Base-by-base conservation (phyloP, 2,113 vertebrate species). In the Lophotis ruficrista region DNA sequence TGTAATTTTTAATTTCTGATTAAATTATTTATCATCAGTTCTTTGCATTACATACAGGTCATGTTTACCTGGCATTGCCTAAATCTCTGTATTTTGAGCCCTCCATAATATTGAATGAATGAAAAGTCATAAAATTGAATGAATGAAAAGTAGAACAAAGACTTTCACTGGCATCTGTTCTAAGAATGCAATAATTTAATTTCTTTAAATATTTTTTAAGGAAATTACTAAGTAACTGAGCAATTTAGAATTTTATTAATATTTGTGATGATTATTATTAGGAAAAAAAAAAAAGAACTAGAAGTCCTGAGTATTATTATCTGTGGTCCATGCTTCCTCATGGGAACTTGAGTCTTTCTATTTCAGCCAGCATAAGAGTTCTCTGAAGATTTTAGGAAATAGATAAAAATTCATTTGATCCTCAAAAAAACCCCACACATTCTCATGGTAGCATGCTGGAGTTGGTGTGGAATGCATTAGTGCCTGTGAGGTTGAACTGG, bases 341-440 rank as follows among this genome's bases (percentile, higher is more conserved):
- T 51, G 58, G 62, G 47, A 91, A 35, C 30, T 27, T 7, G 31
- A 72, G 28, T 70, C 43, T 91, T 94, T 80, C 14, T 85, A 9
- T 81, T 77, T 81, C 69, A 88, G 69, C 58, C 60, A 73, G 24
- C 22, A 30, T 66, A 60, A 35, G 45, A 71, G 11, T 47, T 83
- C 58, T 96, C 95, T 48, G 38, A 91, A 87, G 65, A 75, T 83
- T 84, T 87, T 61, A 66, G 50, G 45, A 91, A 78, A 43, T 77
- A 91, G 50, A 92, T 89, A 16, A 85, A 93, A 95, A 91, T 84
- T 82, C 7, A 72, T 75, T 54, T 79, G 28, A 80, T 81, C 80
- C 38, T 89, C 33, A 70, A 38, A 79, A 61, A 73, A 31, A 3
- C 4, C 45, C 14, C 21, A 27, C 37, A 56, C 21, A 28, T 95